A percentile compares a stretch with the other conserved stretches of the same genome.
These are phyloP conservation scores for Antheraea mylitta DNA, from an alignment of 1,140 invertebrate species.

Conservation along the genomic window DNA sequence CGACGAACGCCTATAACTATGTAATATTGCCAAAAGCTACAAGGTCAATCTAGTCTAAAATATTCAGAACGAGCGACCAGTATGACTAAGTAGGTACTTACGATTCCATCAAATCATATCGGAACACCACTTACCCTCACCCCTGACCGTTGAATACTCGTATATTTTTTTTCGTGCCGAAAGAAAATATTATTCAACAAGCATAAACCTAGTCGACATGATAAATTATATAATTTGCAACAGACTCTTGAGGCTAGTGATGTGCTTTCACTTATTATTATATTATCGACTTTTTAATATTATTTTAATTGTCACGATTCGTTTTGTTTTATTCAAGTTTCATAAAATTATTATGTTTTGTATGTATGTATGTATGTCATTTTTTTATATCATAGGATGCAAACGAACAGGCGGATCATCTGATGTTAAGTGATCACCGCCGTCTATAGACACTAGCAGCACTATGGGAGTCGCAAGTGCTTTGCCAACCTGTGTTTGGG, in stretches of 20 bases:
- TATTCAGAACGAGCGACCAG: background rate
- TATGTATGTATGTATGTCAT: too few relatives aligned
- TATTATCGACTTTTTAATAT: too few relatives aligned
- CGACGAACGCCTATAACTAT: background rate
- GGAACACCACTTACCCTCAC: slow-evolving; percentile 9
- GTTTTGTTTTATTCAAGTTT: too few relatives aligned
- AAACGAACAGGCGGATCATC: too few relatives aligned
- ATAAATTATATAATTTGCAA: slow-evolving; percentile 41
- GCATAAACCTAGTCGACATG: slow-evolving; percentile 30
- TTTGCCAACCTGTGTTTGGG: too few relatives aligned
- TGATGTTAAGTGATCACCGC: too few relatives aligned
- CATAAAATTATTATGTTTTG: too few relatives aligned
- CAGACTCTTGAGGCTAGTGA: background rate
- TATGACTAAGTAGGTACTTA: slow-evolving; percentile 4
- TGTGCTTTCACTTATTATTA: background rate
- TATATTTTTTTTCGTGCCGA: slow-evolving; percentile 7
- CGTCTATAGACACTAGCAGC: too few relatives aligned
- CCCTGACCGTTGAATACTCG: slow-evolving; percentile 7
- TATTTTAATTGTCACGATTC: too few relatives aligned
- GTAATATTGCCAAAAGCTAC: background rate
- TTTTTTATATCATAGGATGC: too few relatives aligned
- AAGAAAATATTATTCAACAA: slow-evolving; percentile 27
- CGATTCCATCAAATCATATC: slow-evolving; percentile 12
- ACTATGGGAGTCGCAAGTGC: too few relatives aligned
- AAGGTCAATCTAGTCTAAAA: background rate